Conservation (phyloP, 2,888 invertebrate species). For the Hyposoter dolosus region DNA sequence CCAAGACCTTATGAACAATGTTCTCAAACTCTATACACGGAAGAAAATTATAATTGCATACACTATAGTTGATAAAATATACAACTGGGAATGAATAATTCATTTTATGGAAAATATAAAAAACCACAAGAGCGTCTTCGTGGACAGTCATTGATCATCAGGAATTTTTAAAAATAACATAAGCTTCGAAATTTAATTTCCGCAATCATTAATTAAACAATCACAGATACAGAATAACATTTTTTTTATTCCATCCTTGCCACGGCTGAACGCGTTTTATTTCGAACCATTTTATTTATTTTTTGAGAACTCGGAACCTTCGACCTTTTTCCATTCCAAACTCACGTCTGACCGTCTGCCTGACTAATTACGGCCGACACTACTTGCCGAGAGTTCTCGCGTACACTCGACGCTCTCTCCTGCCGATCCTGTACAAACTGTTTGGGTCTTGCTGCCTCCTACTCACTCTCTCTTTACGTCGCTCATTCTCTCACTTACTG, state of each 20-base stretch:
- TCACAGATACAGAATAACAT: not conserved
- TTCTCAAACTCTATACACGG: not conserved
- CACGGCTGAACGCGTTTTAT: not conserved
- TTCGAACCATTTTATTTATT: not conserved
- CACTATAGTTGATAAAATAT: not conserved
- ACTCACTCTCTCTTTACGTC: constrained; percentile 4
- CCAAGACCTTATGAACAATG: not conserved
- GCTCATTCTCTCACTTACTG: constrained; percentile 23
- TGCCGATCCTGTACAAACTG: constrained; percentile 44
- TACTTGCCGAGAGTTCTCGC: constrained; percentile 51
- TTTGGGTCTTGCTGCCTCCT: constrained; percentile 13
- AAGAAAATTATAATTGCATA: not conserved
- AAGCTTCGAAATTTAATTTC: not conserved
- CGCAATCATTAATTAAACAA: not conserved
- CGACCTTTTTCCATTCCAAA: not conserved
- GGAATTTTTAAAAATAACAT: not conserved
- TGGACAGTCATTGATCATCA: not conserved
- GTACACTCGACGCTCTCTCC: constrained; percentile 14
- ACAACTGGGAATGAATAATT: not conserved
- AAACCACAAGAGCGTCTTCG: no score
- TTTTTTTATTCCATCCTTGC: not conserved
- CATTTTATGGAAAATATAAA: not conserved
- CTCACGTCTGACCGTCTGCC: constrained; percentile 45
- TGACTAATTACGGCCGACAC: constrained; percentile 62
- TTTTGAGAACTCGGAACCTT: constrained; percentile 29